Evolutionary conservation across 2,113 vertebrate genomes (phyloP), one percentile per base, ranked within the genome.

Genomic region (Tamias sibiricus): DNA sequence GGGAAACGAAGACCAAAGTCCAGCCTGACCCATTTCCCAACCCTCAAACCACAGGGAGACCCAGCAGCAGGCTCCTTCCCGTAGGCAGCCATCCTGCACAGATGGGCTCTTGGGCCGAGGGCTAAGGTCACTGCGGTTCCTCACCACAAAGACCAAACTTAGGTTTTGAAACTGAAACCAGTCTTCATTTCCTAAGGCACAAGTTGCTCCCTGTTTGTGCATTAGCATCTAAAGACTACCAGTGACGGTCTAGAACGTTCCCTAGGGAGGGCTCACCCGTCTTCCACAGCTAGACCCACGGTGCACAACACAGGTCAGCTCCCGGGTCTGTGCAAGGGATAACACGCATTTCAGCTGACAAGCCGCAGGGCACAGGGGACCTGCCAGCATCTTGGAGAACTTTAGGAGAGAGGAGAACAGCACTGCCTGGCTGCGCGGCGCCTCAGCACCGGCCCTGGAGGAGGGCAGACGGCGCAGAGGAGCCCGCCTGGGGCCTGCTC

Each of bases 151-250:
- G 66, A 86, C 26, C 20, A 35, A 74, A 87, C 89, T 57, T 95
- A 71, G 44, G 52, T 96, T 93, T 80, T 95, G 42, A 88, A 88
- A 91, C 84, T 69, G 59, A 94, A 96, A 91, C 44, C 12, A 79
- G 81, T 76, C 91, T 84, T 86, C 35, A 66, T 54, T 95, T 71
- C 80, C 92, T 75, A 92, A 95, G 92, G 82, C 68, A 37, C 7
- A 90, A 89, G 49, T 62, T 66, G 59, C 8, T 94, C 62, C 84
- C 59, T 80, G 37, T 66, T 44, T 95, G 87, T 62, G 75, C 52
- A 77, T 66, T n/a, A 72, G 19, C 77, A 93, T 66, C 68, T 72
- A 59, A 81, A 97, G 85, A 82, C 72, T 35, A 91, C 47, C 69
- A 96, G 88, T 85, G 69, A 40, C 11, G 85, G 86, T 86, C 47